Percentiles rank a stretch among this genome's conserved stretches.
Conservation (phyloP, 2,888 invertebrate species). For the Rhamphomyia laevipes region DNA sequence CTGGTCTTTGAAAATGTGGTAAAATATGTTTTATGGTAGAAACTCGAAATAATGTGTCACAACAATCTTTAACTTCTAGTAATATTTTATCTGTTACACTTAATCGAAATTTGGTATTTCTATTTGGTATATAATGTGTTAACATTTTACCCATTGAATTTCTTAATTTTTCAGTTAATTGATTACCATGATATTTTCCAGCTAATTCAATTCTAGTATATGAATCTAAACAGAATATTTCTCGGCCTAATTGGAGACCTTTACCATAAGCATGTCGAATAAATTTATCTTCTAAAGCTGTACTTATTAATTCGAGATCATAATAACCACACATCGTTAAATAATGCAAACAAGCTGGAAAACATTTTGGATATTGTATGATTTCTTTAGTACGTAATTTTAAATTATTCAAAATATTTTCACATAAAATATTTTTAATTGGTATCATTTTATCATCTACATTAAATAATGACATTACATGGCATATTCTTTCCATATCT, state of each 20-base stretch:
- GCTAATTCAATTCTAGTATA: slow-evolving; percentile 36
- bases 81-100: slow-evolving; percentile 46
- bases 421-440: slow-evolving; percentile 38
- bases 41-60: slow-evolving; percentile 41
- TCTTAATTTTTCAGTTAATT: slow-evolving; percentile 40
- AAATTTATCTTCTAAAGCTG: slow-evolving; percentile 46
- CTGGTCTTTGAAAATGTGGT: slow-evolving; percentile 55
- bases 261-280: slow-evolving; percentile 45
- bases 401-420: slow-evolving; percentile 39
- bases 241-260: slow-evolving; percentile 40
- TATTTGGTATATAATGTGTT: slow-evolving; percentile 46
- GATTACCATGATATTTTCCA: slow-evolving; percentile 40
- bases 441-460: slow-evolving; percentile 41
- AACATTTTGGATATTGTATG: slow-evolving; percentile 44
- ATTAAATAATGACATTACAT: slow-evolving; percentile 51
- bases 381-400: slow-evolving; percentile 46
- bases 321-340: slow-evolving; percentile 45
- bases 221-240: slow-evolving; percentile 51
- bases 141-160: slow-evolving; percentile 46
- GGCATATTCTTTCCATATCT: slow-evolving; percentile 59
- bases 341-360: slow-evolving; percentile 49
- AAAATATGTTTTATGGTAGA: slow-evolving; percentile 46
- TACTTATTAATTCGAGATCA: slow-evolving; percentile 47
- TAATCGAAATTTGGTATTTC: slow-evolving; percentile 40
- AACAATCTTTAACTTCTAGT: slow-evolving; percentile 43